These are phyloP conservation scores for Microplitis manilae DNA, from an alignment of 2,888 invertebrate genomes.

Conservation along the genomic window DNA sequence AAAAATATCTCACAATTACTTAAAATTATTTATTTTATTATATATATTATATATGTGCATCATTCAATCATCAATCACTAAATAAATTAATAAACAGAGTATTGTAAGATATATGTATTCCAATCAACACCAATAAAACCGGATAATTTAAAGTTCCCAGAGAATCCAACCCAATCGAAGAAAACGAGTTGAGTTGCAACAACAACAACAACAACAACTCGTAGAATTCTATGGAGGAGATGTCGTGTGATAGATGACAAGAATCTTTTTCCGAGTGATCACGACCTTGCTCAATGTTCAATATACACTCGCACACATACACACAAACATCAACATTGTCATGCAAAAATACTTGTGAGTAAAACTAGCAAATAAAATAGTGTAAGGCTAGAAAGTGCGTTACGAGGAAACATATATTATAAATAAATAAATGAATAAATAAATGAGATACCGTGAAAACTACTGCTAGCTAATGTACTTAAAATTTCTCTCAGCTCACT, in stretches of 20 bases:
- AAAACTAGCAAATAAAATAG: conserved; percentile 20
- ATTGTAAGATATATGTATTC: not conserved
- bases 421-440: not conserved
- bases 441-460: conserved; percentile 34
- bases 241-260: conserved; percentile 19
- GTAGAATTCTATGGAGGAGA: not conserved
- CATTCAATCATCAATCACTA: not conserved
- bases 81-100: not conserved
- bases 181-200: conserved; percentile 12
- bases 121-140: conserved; percentile 6
- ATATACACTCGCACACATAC: not conserved
- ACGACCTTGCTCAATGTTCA: conserved; percentile 33
- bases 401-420: not conserved
- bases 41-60: not conserved
- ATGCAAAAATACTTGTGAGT: conserved; percentile 10
- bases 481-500: conserved; percentile 24
- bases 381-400: conserved; percentile 42
- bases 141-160: conserved; percentile 13
- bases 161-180: not conserved
- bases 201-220: conserved; percentile 8
- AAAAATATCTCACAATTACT: not conserved
- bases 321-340: not conserved
- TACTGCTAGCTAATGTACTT: conserved; percentile 10
- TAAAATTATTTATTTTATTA: not conserved
- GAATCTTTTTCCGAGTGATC: conserved; percentile 27